Evolutionary conservation across 2,797 vertebrate genomes (phyloP), one percentile per base, ranked within the genome.

Genomic region (Propithecus deckenii): DNA sequence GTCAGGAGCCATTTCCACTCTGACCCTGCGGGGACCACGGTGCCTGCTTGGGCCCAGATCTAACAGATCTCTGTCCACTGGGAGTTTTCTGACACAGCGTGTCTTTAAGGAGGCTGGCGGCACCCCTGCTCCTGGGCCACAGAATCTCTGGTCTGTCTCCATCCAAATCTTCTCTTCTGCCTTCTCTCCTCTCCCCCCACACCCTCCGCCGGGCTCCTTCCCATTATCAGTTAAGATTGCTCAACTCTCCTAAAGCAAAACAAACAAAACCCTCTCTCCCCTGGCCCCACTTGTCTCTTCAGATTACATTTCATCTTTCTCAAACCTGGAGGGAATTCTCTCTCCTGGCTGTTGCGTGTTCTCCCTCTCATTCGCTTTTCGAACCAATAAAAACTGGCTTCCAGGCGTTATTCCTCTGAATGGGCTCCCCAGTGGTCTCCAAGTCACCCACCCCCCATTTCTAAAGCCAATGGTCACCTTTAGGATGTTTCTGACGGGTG

Each of bases 121-220:
- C 96, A 69, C 92, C 65, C 91, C 87, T 65, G 55, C 41, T 61
- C 94, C 75, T 4, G 41, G n/a, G 97, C 43, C 12, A 71, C 15
- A 71, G 38, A 86, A 57, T 93, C 72, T 96, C 84, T 63, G 18
- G 17, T 63, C 86, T 88, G 61, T 85, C 41, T 91, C 93, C 25
- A 48, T 43, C 55, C 63, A 87, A 95, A 81, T 80, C 32, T 89
- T 89, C 67, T 59, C 74, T 15, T 86, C 93, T 83, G 78, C 57
- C 63, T 78, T 88, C 83, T 8, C 15, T 28, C 5, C 2, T 14
- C 30, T 11, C 32, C 8, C 15, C 25, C 35, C 43, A 35, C 38
- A 5, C 18, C 0, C 43, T 4, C 50, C 4, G 13, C 75, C 69
- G 50, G n/a, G 25, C 9, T 74, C 79, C 76, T 65, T 79, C 76